phyloP scores from a whole-genome alignment of 2,113 vertebrate genomes.

The Bagarius yarrelli region DNA sequence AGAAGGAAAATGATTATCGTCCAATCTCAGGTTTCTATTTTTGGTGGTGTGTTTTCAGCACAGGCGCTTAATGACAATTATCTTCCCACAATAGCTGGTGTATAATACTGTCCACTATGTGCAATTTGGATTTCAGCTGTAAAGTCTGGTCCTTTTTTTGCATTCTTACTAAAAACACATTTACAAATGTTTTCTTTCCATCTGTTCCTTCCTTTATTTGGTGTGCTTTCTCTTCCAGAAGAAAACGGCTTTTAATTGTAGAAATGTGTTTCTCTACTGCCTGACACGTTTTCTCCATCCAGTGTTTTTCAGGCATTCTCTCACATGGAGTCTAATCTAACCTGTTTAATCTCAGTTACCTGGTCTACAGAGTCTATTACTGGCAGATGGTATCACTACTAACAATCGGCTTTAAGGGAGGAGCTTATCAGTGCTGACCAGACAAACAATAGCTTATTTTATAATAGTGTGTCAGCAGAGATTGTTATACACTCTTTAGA shows the following conservation, averaged over 20 bases:
- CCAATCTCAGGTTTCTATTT: not conserved
- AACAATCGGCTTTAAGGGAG: not conserved
- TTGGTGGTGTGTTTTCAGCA: not conserved
- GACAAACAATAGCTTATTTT: not conserved
- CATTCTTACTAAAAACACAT: constrained; percentile 13
- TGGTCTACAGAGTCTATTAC: not conserved
- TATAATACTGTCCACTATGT: not conserved
- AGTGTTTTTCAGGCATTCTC: not conserved
- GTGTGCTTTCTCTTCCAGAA: constrained; percentile 27
- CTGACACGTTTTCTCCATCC: not conserved
- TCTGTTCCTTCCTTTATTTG: not conserved
- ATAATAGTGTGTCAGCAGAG: not conserved
- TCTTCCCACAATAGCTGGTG: not conserved
- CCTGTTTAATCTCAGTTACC: not conserved
- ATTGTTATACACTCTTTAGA: not conserved
- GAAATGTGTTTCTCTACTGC: not conserved
- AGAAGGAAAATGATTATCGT: not conserved
- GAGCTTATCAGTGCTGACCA: not conserved
- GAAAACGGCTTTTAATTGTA: constrained; percentile 6
- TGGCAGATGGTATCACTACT: not conserved
- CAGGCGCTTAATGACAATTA: not conserved
- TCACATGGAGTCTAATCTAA: not conserved
- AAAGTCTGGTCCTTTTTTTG: constrained; percentile 6
- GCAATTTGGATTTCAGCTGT: constrained; percentile 10
- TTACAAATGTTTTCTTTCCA: constrained; percentile 32